phyloP scores from a whole-genome alignment of 1,140 invertebrate genomes.

The Agraylea sexmaculata region DNA sequence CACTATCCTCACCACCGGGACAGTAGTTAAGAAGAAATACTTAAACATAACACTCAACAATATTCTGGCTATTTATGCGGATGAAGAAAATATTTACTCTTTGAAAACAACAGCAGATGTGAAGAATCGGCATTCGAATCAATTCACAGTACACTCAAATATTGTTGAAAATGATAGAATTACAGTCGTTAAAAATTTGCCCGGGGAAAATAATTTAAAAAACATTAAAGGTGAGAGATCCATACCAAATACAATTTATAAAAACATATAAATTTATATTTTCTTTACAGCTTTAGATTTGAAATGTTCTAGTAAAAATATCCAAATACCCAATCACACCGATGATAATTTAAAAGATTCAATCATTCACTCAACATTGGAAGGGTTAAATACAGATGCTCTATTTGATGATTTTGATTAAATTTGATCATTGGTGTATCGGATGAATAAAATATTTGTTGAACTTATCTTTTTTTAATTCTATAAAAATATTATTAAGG shows the following conservation, averaged over 20 bases:
- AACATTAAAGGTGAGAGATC: background rate
- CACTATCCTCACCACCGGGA: conserved; percentile 14
- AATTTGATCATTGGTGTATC: background rate
- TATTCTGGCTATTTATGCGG: conserved; percentile 15
- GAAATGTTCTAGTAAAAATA: background rate
- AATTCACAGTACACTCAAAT: conserved; percentile 1
- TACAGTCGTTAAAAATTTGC: conserved; percentile 7
- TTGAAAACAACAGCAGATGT: conserved; percentile 1
- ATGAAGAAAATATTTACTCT: conserved; percentile 13
- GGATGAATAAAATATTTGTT: background rate
- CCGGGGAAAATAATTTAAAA: background rate
- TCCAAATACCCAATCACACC: background rate
- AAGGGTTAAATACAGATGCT: conserved; percentile 9
- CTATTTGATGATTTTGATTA: conserved; percentile 2
- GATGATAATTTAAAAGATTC: background rate
- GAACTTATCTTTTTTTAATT: background rate
- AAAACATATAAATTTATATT: background rate
- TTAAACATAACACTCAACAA: conserved; percentile 20
- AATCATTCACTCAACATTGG: conserved; percentile 11
- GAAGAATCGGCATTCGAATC: background rate
- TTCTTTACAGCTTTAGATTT: background rate
- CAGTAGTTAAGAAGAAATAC: conserved; percentile 15
- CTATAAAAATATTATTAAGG: background rate
- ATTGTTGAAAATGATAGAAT: conserved; percentile 1
- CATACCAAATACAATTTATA: background rate